Percentiles rank a stretch among this genome's conserved stretches.
These are phyloP conservation scores for Morone saxatilis DNA, from an alignment of 2,113 vertebrate species.

Conservation along the genomic window DNA sequence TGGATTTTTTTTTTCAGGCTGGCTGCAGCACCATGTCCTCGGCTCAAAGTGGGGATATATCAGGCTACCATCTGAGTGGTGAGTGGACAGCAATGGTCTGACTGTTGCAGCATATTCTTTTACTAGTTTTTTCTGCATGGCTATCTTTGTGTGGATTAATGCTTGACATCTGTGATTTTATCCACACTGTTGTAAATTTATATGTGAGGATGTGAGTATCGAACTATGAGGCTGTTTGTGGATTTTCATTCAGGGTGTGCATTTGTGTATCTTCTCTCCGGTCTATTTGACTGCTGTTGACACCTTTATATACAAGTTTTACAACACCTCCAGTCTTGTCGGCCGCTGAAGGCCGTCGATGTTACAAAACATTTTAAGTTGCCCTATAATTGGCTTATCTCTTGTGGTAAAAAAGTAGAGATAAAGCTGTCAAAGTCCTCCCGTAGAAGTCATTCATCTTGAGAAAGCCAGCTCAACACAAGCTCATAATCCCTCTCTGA, in stretches of 20 bases:
- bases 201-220: constrained; percentile 6
- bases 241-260: neutral
- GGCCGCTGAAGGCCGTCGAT: neutral
- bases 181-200: neutral
- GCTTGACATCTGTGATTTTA: neutral
- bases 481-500: constrained; percentile 12
- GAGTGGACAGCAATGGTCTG: constrained; percentile 58
- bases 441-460: constrained; percentile 18
- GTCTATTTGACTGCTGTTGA: neutral
- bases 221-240: neutral
- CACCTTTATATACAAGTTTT: neutral
- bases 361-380: constrained; percentile 20
- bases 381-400: constrained; percentile 29
- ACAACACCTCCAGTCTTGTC: neutral
- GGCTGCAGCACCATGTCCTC: constrained; percentile 85
- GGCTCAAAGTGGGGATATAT: constrained; percentile 79
- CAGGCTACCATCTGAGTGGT: constrained; percentile 87
- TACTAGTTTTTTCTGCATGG: constrained; percentile 2
- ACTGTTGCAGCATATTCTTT: neutral
- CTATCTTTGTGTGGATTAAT: constrained; percentile 2
- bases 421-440: constrained; percentile 48
- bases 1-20: constrained; percentile 64
- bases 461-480: neutral
- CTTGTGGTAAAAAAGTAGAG: constrained; percentile 22
- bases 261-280: neutral